Base-by-base conservation (phyloP, 2,797 vertebrate genomes). In the Anguilla obscura region DNA sequence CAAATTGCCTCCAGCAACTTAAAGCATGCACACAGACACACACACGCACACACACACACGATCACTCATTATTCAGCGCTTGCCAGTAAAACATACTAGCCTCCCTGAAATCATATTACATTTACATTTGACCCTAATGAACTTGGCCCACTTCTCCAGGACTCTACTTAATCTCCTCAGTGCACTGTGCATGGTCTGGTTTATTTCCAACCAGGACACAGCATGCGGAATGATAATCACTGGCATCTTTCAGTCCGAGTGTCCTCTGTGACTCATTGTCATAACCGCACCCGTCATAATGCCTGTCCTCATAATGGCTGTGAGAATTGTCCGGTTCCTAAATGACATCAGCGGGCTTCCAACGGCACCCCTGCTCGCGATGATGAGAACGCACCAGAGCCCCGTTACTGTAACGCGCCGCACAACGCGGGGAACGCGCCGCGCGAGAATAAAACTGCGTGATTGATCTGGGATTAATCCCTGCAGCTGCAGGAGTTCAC, bases 1-100 rank as follows among this genome's bases (percentile, higher is more conserved):
- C 85, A 91, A 92, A 90, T 91, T 87, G 69, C 89, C 91, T 87
- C 87, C 90, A 76, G 71, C 24, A 86, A 48, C 8, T 14, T 50
- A 9, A 36, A 16, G 30, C 27, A 3, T 4, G 12, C 71, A 36
- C 71, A 74, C 71, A 16, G 24, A 52, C 87, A 27, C 54, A 45
- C 27, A 74, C 69, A 33, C 30, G n/a, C 54, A 87, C 27, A 33
- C 69, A 33, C 66, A 30, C 66, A 71, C 66, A 30, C 24, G n/a
- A 9, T 27, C 66, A 71, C 82, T 54, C 52, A 84, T 56, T 84
- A 84, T 30, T 30, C 48, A 56, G 83, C 12, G 52, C 52, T 54
- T 84, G 83, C n/a, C 3, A 33, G 54, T 27, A 58, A 85, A 85
- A 58, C 27, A 7, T 18, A 58, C 52, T 56, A 58, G 27, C 16